Percentiles rank a stretch among this genome's conserved stretches.
Evolutionary conservation across 2,888 invertebrate genomes (phyloP).

Genomic region (Linnaemya tessellans): DNA sequence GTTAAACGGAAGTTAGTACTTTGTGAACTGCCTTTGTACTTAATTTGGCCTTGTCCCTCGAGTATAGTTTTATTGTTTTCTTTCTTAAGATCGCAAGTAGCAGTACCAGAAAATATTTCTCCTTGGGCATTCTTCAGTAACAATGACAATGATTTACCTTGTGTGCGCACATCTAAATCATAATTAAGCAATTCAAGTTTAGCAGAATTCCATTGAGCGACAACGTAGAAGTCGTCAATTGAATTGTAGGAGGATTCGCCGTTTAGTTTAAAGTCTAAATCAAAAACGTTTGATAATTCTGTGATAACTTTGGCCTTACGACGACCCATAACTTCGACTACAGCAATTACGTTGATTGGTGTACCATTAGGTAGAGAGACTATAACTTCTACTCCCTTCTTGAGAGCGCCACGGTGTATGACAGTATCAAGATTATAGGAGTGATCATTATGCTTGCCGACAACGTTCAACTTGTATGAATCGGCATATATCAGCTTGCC

Average conservation of each 20-base stretch:
- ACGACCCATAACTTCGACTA: slow-evolving; percentile 83
- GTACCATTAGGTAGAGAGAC: slow-evolving; percentile 84
- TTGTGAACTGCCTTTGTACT: slow-evolving; percentile 87
- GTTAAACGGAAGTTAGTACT: slow-evolving; percentile 90
- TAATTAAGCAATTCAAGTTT: slow-evolving; percentile 87
- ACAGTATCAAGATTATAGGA: slow-evolving; percentile 85
- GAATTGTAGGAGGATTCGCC: slow-evolving; percentile 85
- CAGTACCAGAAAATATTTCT: slow-evolving; percentile 88
- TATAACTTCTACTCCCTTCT: slow-evolving; percentile 85
- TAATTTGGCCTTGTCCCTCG: slow-evolving; percentile 90
- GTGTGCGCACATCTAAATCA: slow-evolving; percentile 86
- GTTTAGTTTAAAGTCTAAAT: slow-evolving; percentile 85
- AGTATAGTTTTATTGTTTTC: slow-evolving; percentile 89
- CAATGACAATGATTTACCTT: slow-evolving; percentile 87
- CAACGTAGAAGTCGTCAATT: slow-evolving; percentile 87
- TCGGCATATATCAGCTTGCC: slow-evolving; percentile 79
- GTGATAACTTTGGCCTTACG: slow-evolving; percentile 86
- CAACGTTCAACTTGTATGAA: slow-evolving; percentile 81
- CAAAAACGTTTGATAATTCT: slow-evolving; percentile 84
- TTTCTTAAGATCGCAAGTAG: slow-evolving; percentile 88
- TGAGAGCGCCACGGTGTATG: slow-evolving; percentile 84
- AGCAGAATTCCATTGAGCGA: slow-evolving; percentile 86
- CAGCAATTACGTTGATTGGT: slow-evolving; percentile 79
- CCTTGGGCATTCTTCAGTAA: slow-evolving; percentile 86
- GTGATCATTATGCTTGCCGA: slow-evolving; percentile 85